Conservation (phyloP, 2,888 invertebrate genomes). For the Synergus itoensis region DNA sequence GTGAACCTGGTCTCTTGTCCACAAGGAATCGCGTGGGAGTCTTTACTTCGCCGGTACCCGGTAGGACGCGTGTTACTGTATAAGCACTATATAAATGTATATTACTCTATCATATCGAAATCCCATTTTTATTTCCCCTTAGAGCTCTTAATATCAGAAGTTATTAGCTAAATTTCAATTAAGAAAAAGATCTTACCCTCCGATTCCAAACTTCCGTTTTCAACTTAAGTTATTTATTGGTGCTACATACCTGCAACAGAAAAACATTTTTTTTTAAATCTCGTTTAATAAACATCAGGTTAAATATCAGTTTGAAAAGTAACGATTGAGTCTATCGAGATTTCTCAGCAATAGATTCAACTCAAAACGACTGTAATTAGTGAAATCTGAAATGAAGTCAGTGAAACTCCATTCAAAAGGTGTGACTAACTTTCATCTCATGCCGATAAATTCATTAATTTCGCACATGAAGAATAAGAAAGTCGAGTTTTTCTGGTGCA, state of each 20-base stretch:
- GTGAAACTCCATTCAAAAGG: not conserved
- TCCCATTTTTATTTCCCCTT: not conserved
- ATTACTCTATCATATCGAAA: not conserved
- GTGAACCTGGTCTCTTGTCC: conserved; percentile 62
- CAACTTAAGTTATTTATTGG: too few relatives aligned
- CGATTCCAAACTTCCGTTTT: too few relatives aligned
- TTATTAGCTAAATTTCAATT: not conserved
- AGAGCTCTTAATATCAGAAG: too few relatives aligned
- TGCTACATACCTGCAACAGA: too few relatives aligned
- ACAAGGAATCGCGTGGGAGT: conserved; percentile 63
- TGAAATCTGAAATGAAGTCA: not conserved
- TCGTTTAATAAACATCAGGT: too few relatives aligned
- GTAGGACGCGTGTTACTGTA: conserved; percentile 47
- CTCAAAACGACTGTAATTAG: too few relatives aligned
- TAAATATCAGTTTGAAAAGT: too few relatives aligned
- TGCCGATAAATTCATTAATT: not conserved
- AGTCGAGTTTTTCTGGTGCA: not conserved
- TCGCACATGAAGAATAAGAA: not conserved
- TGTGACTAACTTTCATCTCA: not conserved
- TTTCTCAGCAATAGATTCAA: too few relatives aligned
- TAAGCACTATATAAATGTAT: not conserved
- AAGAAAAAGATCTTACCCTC: too few relatives aligned
- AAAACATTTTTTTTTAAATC: too few relatives aligned
- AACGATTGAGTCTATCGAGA: too few relatives aligned
- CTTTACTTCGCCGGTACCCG: conserved; percentile 53